A percentile compares a stretch with the other conserved stretches of the same genome.
These are phyloP conservation scores for Actinia equina DNA, from an alignment of 64 coral and sea anemone genomes.

Conservation along the genomic window DNA sequence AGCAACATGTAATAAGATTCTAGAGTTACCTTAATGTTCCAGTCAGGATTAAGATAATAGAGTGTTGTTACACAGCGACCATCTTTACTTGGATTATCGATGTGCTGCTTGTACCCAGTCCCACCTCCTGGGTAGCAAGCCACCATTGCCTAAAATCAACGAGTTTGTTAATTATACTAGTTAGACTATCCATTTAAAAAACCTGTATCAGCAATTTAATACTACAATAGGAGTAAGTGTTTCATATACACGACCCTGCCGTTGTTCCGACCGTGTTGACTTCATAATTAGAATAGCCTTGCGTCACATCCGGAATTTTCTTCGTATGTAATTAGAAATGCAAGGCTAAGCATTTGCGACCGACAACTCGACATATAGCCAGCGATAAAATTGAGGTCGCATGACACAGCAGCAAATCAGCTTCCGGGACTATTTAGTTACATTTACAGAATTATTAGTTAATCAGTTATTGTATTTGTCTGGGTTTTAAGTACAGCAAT, in stretches of 20 bases:
- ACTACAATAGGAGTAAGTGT: no score
- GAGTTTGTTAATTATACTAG: neutral
- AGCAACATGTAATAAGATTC: neutral
- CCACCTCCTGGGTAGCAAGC: conserved; percentile 59
- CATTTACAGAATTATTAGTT: neutral
- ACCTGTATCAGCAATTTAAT: neutral
- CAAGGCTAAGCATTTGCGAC: neutral
- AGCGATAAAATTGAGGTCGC: neutral
- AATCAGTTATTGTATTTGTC: neutral
- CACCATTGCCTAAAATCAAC: conserved; percentile 53
- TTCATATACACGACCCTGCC: no score
- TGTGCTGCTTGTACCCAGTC: conserved; percentile 51
- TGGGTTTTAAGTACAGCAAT: neutral
- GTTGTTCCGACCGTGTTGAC: no score
- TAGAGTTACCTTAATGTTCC: conserved; percentile 17
- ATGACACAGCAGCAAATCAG: neutral
- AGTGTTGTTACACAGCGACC: conserved; percentile 63
- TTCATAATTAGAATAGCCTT: no score
- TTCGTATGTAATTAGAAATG: no score
- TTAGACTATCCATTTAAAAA: neutral
- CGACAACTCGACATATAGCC: neutral
- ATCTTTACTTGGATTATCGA: conserved; percentile 67
- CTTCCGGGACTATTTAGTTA: neutral
- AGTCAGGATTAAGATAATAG: conserved; percentile 65
- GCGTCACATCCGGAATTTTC: no score